phyloP scores from a whole-genome alignment of 2,113 vertebrate genomes.

The Laterallus jamaicensis region DNA sequence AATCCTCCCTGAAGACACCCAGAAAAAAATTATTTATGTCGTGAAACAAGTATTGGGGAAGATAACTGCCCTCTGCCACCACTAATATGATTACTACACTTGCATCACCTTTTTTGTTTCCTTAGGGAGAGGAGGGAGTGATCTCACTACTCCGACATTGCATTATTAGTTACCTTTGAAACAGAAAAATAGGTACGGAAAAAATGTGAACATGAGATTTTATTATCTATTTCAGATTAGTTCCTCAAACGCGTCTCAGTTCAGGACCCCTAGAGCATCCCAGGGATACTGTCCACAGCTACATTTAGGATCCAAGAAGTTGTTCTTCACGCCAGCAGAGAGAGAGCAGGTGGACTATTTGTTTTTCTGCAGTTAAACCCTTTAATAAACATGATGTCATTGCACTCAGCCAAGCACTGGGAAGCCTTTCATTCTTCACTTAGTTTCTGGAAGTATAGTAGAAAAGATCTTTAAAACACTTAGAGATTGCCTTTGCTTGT shows the following conservation, averaged over 20 bases:
- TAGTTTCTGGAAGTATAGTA: background rate
- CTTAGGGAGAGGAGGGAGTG: background rate
- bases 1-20: conserved; percentile 26
- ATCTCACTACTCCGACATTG: background rate
- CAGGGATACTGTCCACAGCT: background rate
- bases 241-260: background rate
- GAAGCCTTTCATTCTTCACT: conserved; percentile 3
- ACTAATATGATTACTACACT: conserved; percentile 23
- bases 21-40: background rate
- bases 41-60: background rate
- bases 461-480: background rate
- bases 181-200: background rate
- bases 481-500: background rate
- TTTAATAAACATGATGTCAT: background rate
- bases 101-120: background rate
- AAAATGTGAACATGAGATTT: background rate
- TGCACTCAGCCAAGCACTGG: background rate
- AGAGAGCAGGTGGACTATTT: background rate
- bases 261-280: background rate
- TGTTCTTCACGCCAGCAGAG: background rate
- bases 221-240: background rate
- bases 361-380: background rate
- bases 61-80: conserved; percentile 47
- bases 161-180: background rate
- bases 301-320: background rate